These are phyloP conservation scores for Sparus aurata DNA, from an alignment of 2,797 vertebrate species.

Conservation along the genomic window DNA sequence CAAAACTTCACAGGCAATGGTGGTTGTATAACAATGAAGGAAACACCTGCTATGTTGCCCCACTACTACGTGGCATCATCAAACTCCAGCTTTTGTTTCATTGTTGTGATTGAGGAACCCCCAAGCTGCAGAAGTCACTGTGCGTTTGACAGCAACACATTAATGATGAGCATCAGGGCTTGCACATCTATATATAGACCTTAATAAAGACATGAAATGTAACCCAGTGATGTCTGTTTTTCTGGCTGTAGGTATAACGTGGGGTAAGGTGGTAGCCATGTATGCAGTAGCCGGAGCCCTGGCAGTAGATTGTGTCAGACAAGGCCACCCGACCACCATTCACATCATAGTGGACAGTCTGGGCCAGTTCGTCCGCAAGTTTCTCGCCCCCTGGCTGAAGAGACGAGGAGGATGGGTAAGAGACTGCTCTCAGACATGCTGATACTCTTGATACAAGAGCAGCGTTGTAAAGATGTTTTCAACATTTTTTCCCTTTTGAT, in stretches of 20 bases:
- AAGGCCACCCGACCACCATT: conserved; percentile 90
- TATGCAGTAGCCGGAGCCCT: conserved; percentile 94
- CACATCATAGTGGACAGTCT: conserved; percentile 94
- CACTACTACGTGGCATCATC: no score
- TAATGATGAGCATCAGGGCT: neutral
- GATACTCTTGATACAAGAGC: neutral
- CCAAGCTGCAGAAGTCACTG: no score
- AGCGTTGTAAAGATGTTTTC: neutral
- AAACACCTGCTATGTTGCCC: no score
- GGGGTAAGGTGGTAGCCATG: conserved; percentile 97
- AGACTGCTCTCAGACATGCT: neutral
- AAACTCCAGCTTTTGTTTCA: no score
- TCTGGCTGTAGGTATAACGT: conserved; percentile 90
- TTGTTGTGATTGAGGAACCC: no score
- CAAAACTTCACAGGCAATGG: no score
- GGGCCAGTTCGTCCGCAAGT: conserved; percentile 95
- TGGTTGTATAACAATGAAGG: no score
- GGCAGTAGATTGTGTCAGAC: conserved; percentile 94
- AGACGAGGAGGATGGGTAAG: conserved; percentile 98
- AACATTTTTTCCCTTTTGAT: neutral
- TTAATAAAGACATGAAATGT: neutral
- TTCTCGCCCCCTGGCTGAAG: conserved; percentile 92
- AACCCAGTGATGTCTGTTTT: conserved; percentile 9
- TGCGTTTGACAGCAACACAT: no score
- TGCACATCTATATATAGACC: neutral